Conservation (phyloP, 2,888 invertebrate genomes). For the Ophraella communa region DNA sequence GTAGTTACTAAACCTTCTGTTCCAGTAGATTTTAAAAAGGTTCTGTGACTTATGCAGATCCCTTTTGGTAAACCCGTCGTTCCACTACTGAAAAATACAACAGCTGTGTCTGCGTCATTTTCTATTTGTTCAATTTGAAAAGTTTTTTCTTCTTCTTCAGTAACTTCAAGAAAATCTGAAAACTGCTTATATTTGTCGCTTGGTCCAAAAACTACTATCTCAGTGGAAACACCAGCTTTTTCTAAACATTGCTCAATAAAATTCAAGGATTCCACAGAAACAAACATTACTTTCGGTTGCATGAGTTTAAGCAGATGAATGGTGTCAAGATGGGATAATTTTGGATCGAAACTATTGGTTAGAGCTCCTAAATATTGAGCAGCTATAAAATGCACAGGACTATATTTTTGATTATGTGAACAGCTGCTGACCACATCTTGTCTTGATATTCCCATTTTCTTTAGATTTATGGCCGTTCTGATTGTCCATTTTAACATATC, state of each 20-base stretch:
- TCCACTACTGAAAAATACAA: conserved; percentile 51
- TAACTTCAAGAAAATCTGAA: conserved; percentile 31
- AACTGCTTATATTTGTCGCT: conserved; percentile 34
- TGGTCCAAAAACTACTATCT: conserved; percentile 46
- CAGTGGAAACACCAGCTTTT: conserved; percentile 32
- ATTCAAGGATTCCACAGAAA: conserved; percentile 27
- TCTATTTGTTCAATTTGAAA: conserved; percentile 40
- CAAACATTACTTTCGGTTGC: conserved; percentile 37
- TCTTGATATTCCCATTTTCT: conserved; percentile 26
- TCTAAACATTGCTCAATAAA: conserved; percentile 35
- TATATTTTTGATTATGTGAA: conserved; percentile 30
- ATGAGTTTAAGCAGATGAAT: conserved; percentile 29
- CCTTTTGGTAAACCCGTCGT: conserved; percentile 50
- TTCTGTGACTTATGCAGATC: conserved; percentile 41
- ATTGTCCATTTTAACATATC: conserved; percentile 23
- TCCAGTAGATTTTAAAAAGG: conserved; percentile 10
- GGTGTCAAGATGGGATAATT: conserved; percentile 40
- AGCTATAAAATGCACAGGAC: conserved; percentile 59
- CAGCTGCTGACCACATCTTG: conserved; percentile 31
- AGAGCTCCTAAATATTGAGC: conserved; percentile 58
- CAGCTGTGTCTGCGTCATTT: conserved; percentile 39
- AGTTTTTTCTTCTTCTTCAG: conserved; percentile 35
- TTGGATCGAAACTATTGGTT: conserved; percentile 47
- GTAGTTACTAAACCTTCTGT: no score
- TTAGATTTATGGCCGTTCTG: conserved; percentile 28